A percentile compares a stretch with the other conserved stretches of the same genome.
These are phyloP conservation scores for Thymelicus lineola DNA, from an alignment of 2,888 invertebrate genomes.

Conservation along the genomic window DNA sequence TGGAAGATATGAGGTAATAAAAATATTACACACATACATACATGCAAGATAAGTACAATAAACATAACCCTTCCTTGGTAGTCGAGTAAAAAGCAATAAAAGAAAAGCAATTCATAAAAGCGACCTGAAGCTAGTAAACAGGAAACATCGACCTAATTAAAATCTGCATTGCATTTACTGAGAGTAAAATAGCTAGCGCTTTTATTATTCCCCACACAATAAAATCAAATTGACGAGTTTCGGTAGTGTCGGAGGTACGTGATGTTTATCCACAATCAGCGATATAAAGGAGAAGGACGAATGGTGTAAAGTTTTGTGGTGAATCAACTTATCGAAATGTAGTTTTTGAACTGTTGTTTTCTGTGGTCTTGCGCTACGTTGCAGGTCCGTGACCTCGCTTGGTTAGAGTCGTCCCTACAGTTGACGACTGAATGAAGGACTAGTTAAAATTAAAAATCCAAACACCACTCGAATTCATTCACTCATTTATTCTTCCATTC, in stretches of 20 bases:
- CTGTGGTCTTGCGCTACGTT: constrained; percentile 19
- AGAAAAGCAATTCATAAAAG: too few species aligned
- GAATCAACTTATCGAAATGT: constrained; percentile 32
- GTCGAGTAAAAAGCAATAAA: too few species aligned
- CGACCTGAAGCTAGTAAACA: too few species aligned
- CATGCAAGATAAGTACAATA: too few species aligned
- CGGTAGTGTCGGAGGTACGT: constrained; percentile 23
- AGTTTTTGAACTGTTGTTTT: constrained; percentile 33
- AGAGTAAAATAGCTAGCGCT: not conserved
- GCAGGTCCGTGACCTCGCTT: constrained; percentile 9
- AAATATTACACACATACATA: too few species aligned
- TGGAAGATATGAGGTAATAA: too few species aligned
- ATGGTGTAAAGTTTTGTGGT: constrained; percentile 31
- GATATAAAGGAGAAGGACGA: constrained; percentile 16
- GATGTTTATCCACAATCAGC: constrained; percentile 33
- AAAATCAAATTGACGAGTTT: constrained; percentile 10
- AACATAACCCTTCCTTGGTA: too few species aligned
- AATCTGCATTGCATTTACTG: not conserved
- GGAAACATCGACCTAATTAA: too few species aligned
- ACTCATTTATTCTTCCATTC: too few species aligned
- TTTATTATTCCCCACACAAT: constrained; percentile 8
- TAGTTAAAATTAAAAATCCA: too few species aligned
- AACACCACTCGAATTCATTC: too few species aligned
- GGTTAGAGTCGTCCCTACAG: not conserved
- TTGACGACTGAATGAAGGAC: not conserved